phyloP scores from a whole-genome alignment of 2,888 invertebrate species.

The Limnephilus auricula region DNA sequence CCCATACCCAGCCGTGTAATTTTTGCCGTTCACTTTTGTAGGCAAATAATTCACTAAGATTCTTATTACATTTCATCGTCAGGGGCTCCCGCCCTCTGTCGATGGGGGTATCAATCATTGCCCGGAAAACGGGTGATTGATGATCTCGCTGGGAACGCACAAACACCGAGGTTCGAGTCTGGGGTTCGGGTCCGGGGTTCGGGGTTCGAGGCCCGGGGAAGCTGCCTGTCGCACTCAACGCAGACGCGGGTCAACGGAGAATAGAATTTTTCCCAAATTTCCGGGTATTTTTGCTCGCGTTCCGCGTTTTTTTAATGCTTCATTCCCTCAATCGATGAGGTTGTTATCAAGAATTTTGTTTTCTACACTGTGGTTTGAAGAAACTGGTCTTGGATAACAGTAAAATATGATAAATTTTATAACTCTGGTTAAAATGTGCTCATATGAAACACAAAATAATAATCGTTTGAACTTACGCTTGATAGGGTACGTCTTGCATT shows the following conservation, averaged over 20 bases:
- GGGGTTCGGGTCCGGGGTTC: neutral
- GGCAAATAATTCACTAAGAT: neutral
- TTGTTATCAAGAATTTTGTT: neutral
- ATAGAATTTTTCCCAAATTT: neutral
- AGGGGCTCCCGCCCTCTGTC: neutral
- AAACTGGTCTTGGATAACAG: neutral
- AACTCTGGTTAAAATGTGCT: too few relatives aligned
- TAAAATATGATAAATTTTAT: too few relatives aligned
- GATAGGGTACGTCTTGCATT: too few relatives aligned
- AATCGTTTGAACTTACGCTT: too few relatives aligned
- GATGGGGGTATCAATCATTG: conserved; percentile 34
- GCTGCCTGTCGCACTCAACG: conserved; percentile 20
- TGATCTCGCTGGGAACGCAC: neutral
- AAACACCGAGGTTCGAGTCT: neutral
- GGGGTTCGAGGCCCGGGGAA: neutral
- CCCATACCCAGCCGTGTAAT: neutral
- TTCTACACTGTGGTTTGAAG: neutral
- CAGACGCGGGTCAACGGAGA: neutral
- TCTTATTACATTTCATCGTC: neutral
- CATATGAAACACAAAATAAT: neutral
- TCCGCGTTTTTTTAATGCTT: neutral
- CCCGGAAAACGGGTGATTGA: conserved; percentile 26
- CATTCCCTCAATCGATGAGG: neutral
- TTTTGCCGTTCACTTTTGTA: neutral
- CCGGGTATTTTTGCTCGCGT: neutral